Percentiles rank a stretch among this genome's conserved stretches.
phyloP scores from a whole-genome alignment of 2,797 vertebrate species.

The Aplochiton taeniatus region DNA sequence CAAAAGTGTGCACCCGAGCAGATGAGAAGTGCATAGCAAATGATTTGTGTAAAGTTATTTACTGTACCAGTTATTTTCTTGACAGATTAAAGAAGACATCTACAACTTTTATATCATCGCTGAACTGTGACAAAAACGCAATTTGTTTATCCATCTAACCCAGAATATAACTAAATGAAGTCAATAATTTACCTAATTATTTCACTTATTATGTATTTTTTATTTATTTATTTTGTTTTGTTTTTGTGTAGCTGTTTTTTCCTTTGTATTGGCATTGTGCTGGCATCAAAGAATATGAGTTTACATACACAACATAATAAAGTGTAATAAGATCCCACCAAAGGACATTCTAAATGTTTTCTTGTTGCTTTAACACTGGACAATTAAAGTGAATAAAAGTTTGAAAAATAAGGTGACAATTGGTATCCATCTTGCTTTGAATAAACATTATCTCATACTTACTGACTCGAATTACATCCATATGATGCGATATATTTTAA shows the following conservation, averaged over 20 bases:
- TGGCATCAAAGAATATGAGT: slow-evolving; percentile 98
- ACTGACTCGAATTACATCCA: too few relatives aligned
- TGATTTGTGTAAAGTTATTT: slow-evolving; percentile 76
- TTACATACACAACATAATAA: slow-evolving; percentile 91
- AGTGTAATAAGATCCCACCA: slow-evolving; percentile 98
- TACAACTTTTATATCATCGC: slow-evolving; percentile 95
- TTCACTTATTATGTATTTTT: slow-evolving; percentile 71
- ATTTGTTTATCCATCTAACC: slow-evolving; percentile 86
- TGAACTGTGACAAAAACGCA: slow-evolving; percentile 88
- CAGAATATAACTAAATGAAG: slow-evolving; percentile 75
- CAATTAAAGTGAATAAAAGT: slow-evolving; percentile 95
- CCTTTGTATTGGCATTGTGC: slow-evolving; percentile 94
- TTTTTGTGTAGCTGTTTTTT: slow-evolving; percentile 84
- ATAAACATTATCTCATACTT: too few relatives aligned
- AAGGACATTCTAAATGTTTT: slow-evolving; percentile 99
- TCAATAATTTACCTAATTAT: slow-evolving; percentile 60
- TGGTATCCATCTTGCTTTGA: slow-evolving; percentile 37
- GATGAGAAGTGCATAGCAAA: slow-evolving; percentile 81
- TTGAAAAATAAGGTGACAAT: slow-evolving; percentile 63
- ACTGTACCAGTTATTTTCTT: slow-evolving; percentile 94
- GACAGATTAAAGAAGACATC: slow-evolving; percentile 74
- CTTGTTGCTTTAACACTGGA: slow-evolving; percentile 98
- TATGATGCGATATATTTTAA: too few relatives aligned
- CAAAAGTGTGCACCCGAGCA: slow-evolving; percentile 74
- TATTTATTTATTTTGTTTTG: slow-evolving; percentile 70